Evolutionary conservation across 2,888 invertebrate species (phyloP).

Genomic region (Shargacucullia verbasci): DNA sequence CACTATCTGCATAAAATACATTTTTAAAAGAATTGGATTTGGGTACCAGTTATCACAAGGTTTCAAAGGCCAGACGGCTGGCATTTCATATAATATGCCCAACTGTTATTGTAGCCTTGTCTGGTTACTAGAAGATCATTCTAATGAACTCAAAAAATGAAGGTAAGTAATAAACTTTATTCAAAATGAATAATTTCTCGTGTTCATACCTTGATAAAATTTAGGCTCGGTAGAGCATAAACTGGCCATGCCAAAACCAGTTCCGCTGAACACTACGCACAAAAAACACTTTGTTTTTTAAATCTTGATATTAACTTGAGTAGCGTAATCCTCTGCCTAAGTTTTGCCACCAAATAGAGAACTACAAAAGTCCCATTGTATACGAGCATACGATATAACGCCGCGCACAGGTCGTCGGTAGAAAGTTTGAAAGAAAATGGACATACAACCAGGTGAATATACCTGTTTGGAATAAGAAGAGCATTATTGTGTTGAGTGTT

Average conservation of each 20-base stretch:
- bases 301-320: conserved; percentile 7
- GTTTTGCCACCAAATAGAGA: not conserved
- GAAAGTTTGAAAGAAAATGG: no score
- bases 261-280: conserved; percentile 3
- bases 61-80: not conserved
- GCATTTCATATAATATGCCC: no score
- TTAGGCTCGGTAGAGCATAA: conserved; percentile 8
- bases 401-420: no score
- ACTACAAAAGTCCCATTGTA: not conserved
- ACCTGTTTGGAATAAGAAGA: no score
- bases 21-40: conserved; percentile 17
- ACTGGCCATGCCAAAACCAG: conserved; percentile 14
- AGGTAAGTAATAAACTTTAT: no score
- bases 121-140: no score
- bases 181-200: not conserved
- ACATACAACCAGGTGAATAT: no score
- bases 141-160: no score
- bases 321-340: conserved; percentile 6
- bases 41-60: not conserved
- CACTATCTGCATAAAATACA: conserved; percentile 40
- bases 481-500: no score
- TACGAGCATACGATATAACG: not conserved
- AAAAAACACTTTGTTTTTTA: not conserved
- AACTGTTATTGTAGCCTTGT: no score
- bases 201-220: conserved; percentile 18